Conservation (phyloP, 2,888 invertebrate genomes). For the Biston stratarius region DNA sequence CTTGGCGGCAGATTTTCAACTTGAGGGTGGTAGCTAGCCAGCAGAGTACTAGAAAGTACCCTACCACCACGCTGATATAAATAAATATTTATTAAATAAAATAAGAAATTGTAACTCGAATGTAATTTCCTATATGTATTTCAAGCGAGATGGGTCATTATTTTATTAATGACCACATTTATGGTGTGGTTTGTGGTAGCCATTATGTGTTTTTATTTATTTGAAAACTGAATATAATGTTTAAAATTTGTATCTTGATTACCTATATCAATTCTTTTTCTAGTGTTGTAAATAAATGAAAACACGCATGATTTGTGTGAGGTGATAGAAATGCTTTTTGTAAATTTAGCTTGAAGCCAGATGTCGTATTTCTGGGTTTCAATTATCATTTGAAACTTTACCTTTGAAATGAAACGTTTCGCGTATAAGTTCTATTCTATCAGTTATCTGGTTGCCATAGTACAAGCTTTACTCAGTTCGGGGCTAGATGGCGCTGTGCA, state of each 20-base stretch:
- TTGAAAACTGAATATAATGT: conserved; percentile 24
- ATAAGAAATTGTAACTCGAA: too few relatives aligned
- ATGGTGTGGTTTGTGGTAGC: conserved; percentile 59
- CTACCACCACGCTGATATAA: too few relatives aligned
- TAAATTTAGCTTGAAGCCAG: conserved; percentile 86
- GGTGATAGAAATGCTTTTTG: conserved; percentile 66
- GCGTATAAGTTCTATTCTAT: too few relatives aligned
- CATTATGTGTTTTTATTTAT: conserved; percentile 58
- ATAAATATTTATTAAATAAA: too few relatives aligned
- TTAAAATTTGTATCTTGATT: not conserved
- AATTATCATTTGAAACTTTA: conserved; percentile 46
- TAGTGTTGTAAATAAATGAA: conserved; percentile 42
- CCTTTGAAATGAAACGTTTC: conserved; percentile 19
- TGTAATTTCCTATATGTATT: conserved; percentile 66
- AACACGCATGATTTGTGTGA: conserved; percentile 52
- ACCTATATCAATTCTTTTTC: too few relatives aligned
- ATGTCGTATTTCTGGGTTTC: conserved; percentile 79
- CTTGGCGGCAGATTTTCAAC: too few relatives aligned
- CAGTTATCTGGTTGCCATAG: too few relatives aligned
- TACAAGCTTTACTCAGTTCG: too few relatives aligned
- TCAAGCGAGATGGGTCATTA: conserved; percentile 74
- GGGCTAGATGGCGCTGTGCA: too few relatives aligned
- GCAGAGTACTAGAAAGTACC: too few relatives aligned
- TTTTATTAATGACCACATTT: conserved; percentile 57
- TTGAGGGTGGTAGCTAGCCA: too few relatives aligned